A percentile compares a stretch with the other conserved stretches of the same genome.
Evolutionary conservation across 2,888 invertebrate genomes (phyloP).

Genomic region (Tachystola acroxantha): DNA sequence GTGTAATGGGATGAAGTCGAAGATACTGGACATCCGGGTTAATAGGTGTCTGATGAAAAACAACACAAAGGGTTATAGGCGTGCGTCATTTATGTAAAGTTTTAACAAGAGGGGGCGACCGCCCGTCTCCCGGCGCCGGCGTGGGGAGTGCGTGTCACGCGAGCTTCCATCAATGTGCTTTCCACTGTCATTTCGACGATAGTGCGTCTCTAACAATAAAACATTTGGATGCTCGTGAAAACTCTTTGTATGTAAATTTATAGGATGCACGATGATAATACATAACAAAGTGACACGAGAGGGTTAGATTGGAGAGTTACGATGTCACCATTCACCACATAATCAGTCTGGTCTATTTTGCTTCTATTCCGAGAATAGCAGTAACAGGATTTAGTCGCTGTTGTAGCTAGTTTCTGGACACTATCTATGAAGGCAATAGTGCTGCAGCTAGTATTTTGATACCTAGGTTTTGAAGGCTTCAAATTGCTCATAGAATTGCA

Average conservation of each 20-base stretch:
- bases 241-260: conserved; percentile 21
- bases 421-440: too few species aligned
- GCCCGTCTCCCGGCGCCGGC: conserved; percentile 16
- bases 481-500: too few species aligned
- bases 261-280: conserved; percentile 9
- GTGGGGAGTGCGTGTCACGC: conserved; percentile 46
- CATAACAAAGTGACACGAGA: neutral
- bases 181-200: conserved; percentile 47
- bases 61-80: conserved; percentile 60
- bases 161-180: conserved; percentile 54
- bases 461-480: too few species aligned
- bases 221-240: conserved; percentile 17
- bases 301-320: neutral
- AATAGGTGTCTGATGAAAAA: conserved; percentile 44
- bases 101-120: conserved; percentile 57
- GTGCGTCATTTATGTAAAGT: conserved; percentile 65
- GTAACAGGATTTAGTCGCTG: too few species aligned
- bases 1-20: conserved; percentile 40
- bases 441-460: too few species aligned
- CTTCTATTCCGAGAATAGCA: too few species aligned
- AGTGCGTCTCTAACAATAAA: conserved; percentile 27
- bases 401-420: too few species aligned
- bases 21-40: conserved; percentile 36
- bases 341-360: too few species aligned
- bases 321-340: too few species aligned